Conservation (phyloP, 2,797 vertebrate genomes). For the Percopsis omiscomaycus region DNA sequence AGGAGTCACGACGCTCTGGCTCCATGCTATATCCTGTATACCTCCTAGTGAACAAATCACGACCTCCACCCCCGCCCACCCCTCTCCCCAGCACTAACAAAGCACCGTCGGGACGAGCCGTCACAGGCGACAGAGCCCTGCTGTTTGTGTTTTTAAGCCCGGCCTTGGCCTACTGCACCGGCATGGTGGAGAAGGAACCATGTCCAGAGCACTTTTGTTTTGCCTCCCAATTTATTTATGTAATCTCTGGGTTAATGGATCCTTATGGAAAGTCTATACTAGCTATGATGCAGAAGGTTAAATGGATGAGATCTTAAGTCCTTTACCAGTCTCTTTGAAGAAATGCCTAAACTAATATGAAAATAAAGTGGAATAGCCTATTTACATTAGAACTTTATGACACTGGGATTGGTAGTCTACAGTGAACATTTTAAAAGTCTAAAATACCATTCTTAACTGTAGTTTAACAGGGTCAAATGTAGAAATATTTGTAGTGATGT, state of each 20-base stretch:
- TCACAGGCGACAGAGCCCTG: slow-evolving; percentile 71
- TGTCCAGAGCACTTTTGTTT: slow-evolving; percentile 31
- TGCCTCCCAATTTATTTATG: not conserved
- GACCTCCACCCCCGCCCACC: slow-evolving; percentile 69
- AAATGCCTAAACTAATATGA: slow-evolving; percentile 42
- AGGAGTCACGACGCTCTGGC: slow-evolving; percentile 85
- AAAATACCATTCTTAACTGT: too few relatives aligned
- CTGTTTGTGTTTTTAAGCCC: slow-evolving; percentile 77
- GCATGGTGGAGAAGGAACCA: slow-evolving; percentile 40
- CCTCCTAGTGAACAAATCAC: slow-evolving; percentile 84
- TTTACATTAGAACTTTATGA: slow-evolving; percentile 4
- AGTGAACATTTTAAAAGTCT: not conserved
- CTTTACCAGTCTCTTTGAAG: slow-evolving; percentile 38
- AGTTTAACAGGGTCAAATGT: not conserved
- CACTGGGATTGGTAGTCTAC: not conserved
- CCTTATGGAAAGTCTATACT: not conserved
- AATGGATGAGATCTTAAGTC: too few relatives aligned
- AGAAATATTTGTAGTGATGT: slow-evolving; percentile 18
- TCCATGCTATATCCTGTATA: slow-evolving; percentile 88
- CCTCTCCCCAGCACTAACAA: slow-evolving; percentile 73
- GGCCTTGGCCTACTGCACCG: slow-evolving; percentile 60
- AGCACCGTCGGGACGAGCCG: slow-evolving; percentile 55
- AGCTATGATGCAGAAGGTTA: not conserved
- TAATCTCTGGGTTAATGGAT: slow-evolving; percentile 2
- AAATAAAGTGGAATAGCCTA: slow-evolving; percentile 20